Percentiles rank a stretch among this genome's conserved stretches.
These are phyloP conservation scores for Acromyrmex echinatior DNA, from an alignment of 1,140 invertebrate species.

Conservation along the genomic window DNA sequence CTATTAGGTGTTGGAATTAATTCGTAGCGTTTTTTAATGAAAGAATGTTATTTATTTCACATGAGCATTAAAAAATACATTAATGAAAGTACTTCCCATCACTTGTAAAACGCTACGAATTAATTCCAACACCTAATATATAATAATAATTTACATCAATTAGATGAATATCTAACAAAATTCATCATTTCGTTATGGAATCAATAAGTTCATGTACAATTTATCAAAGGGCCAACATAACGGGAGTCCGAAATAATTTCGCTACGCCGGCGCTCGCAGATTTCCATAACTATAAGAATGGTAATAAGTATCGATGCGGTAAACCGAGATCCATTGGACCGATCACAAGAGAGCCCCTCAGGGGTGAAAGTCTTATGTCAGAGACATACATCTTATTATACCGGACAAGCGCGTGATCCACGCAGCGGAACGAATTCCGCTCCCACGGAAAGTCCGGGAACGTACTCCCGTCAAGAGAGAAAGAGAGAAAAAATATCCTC, in stretches of 20 bases:
- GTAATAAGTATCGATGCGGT: background rate
- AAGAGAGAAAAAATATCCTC: background rate
- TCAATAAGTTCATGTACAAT: background rate
- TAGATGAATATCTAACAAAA: background rate
- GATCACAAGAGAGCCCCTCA: conserved; percentile 60
- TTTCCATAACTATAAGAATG: background rate
- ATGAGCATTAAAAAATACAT: too few species aligned
- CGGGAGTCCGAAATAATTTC: background rate
- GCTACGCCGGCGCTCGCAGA: background rate
- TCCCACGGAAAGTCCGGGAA: conserved; percentile 56
- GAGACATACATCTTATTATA: conserved; percentile 81
- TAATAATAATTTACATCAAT: background rate
- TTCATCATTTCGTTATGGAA: background rate
- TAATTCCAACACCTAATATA: too few species aligned
- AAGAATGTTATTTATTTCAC: too few species aligned
- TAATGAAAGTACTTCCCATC: too few species aligned
- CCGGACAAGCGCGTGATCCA: conserved; percentile 72
- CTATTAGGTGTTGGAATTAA: too few species aligned
- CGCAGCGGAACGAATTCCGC: conserved; percentile 70
- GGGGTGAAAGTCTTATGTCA: conserved; percentile 85
- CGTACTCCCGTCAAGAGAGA: background rate
- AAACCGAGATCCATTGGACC: conserved; percentile 18
- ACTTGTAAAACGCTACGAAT: too few species aligned
- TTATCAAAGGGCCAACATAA: background rate
- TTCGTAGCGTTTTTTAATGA: too few species aligned